Percentiles rank a stretch among this genome's conserved stretches.
phyloP scores from a whole-genome alignment of 2,113 vertebrate genomes.

The Mirounga angustirostris region DNA sequence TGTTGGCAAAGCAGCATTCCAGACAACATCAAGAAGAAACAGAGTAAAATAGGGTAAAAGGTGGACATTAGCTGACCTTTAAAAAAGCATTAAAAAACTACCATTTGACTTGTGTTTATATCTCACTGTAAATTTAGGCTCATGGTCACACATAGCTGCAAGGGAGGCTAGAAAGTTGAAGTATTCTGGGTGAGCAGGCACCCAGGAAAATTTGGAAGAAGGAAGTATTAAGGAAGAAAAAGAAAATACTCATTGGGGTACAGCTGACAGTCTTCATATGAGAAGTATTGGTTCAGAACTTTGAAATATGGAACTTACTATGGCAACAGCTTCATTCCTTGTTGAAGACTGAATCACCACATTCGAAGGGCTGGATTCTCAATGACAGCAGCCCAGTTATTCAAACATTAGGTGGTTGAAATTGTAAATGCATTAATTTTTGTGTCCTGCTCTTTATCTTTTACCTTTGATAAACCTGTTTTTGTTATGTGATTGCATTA shows the following conservation, averaged over 20 bases:
- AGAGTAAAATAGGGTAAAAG: not conserved
- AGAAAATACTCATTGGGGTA: not conserved
- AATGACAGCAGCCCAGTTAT: not conserved
- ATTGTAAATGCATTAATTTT: constrained; percentile 18
- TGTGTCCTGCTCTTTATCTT: not conserved
- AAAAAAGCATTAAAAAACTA: not conserved
- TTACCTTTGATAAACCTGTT: constrained; percentile 33
- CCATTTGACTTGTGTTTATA: not conserved
- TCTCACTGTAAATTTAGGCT: not conserved
- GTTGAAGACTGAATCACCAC: constrained; percentile 41
- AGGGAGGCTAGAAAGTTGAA: not conserved
- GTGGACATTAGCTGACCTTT: not conserved
- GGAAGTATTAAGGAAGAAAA: not conserved
- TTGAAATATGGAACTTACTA: constrained; percentile 69
- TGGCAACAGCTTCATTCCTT: constrained; percentile 61
- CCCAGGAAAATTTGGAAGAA: not conserved
- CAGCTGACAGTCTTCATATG: not conserved
- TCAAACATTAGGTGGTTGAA: not conserved
- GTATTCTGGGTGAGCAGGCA: not conserved
- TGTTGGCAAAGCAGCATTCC: not conserved
- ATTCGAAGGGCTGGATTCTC: not conserved
- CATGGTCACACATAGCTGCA: not conserved
- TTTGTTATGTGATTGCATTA: constrained; percentile 21
- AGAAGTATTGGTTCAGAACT: constrained; percentile 46
- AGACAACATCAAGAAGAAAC: not conserved